Conservation (phyloP, 2,797 vertebrate genomes). For the Aeoliscus strigatus region DNA sequence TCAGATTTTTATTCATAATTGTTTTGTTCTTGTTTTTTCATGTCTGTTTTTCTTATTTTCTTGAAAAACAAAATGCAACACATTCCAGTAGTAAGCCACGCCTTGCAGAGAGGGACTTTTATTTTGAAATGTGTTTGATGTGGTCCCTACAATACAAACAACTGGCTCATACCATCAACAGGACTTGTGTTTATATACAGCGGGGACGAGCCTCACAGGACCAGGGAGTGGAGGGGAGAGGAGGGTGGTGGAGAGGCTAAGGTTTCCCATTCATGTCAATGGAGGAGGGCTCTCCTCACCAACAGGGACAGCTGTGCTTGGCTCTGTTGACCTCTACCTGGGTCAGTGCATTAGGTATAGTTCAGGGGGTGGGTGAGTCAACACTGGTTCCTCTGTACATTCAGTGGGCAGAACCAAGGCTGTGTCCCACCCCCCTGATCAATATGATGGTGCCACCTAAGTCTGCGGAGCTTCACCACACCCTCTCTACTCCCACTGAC, state of each 20-base stretch:
- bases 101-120: conserved; percentile 66
- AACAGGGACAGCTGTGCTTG: conserved; percentile 48
- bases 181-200: conserved; percentile 73
- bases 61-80: conserved; percentile 80
- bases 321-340: conserved; percentile 60
- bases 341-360: conserved; percentile 63
- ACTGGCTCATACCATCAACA: conserved; percentile 71
- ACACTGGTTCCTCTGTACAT: conserved; percentile 72
- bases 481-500: conserved; percentile 23
- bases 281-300: conserved; percentile 38
- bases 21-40: conserved; percentile 36
- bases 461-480: conserved; percentile 34
- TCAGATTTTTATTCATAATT: conserved; percentile 55
- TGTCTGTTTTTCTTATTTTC: conserved; percentile 62
- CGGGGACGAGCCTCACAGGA: conserved; percentile 48
- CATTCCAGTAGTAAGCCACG: conserved; percentile 81
- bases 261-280: conserved; percentile 39
- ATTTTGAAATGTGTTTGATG: conserved; percentile 64
- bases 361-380: conserved; percentile 43
- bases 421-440: conserved; percentile 33
- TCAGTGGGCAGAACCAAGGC: conserved; percentile 61
- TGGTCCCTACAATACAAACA: conserved; percentile 69
- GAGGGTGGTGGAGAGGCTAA: conserved; percentile 34
- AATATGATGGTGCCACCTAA: conserved; percentile 36
- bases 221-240: conserved; percentile 24